A percentile compares a stretch with the other conserved stretches of the same genome.
phyloP scores from a whole-genome alignment of 2,113 vertebrate species.

The Gambusia affinis region DNA sequence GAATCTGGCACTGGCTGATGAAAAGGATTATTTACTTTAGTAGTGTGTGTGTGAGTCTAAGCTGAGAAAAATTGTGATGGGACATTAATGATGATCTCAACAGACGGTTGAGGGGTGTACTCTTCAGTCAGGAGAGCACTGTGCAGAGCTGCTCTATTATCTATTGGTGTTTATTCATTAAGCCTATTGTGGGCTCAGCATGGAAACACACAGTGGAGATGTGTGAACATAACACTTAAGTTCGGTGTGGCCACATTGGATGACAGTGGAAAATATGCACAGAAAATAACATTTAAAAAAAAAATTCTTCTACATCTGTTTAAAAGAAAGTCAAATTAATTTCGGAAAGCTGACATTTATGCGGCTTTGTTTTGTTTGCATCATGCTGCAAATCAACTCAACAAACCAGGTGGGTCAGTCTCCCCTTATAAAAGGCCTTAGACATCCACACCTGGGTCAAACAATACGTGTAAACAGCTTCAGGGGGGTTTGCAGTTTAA shows the following conservation, averaged over 20 bases:
- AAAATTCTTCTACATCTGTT: background rate
- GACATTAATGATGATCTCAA: constrained; percentile 60
- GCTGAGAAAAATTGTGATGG: constrained; percentile 39
- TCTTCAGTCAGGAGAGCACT: constrained; percentile 40
- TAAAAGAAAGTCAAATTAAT: background rate
- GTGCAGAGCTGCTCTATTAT: constrained; percentile 10
- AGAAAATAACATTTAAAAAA: background rate
- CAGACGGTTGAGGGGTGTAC: constrained; percentile 14
- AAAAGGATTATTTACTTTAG: constrained; percentile 66
- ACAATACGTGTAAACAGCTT: constrained; percentile 41
- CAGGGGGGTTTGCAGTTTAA: constrained; percentile 2
- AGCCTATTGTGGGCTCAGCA: constrained; percentile 46
- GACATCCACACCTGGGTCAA: constrained; percentile 13
- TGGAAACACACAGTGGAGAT: constrained; percentile 48
- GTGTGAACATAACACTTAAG: constrained; percentile 49
- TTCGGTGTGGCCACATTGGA: background rate
- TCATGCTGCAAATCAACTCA: background rate
- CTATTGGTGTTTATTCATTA: constrained; percentile 31
- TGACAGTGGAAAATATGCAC: background rate
- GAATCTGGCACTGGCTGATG: constrained; percentile 21
- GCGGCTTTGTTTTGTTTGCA: background rate
- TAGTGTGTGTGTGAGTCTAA: constrained; percentile 43
- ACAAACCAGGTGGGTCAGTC: constrained; percentile 34
- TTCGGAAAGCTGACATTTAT: background rate
- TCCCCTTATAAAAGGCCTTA: constrained; percentile 17